These are phyloP conservation scores for Melanotaenia nigrans DNA, from an alignment of 2,797 vertebrate genomes.

Conservation along the genomic window DNA sequence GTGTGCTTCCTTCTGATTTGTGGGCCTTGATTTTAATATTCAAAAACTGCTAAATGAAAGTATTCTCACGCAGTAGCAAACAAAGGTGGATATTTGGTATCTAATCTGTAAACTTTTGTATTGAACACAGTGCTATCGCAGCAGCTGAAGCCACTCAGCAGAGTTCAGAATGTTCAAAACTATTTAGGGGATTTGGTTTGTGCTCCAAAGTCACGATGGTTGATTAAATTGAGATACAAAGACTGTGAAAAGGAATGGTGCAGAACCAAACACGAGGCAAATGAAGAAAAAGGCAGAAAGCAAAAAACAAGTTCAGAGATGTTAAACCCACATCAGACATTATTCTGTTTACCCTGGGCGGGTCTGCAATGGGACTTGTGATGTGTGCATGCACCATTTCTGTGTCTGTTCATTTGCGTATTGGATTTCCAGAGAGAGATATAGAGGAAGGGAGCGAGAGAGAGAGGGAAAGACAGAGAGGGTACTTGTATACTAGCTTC, in stretches of 20 bases:
- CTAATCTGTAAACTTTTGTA: neutral
- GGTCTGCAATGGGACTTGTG: conserved; percentile 24
- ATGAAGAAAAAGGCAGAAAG: conserved; percentile 2
- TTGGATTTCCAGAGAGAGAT: conserved; percentile 20
- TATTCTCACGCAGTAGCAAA: neutral
- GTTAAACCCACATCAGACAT: conserved; percentile 62
- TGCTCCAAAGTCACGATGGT: no score
- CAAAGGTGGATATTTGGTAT: neutral
- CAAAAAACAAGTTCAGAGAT: conserved; percentile 57
- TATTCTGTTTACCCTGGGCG: conserved; percentile 56
- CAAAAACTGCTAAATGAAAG: neutral
- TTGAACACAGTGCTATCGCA: neutral
- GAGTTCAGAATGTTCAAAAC: neutral
- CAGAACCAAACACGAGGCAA: neutral
- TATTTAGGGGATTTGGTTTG: neutral
- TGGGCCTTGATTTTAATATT: no score
- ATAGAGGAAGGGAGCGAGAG: no score
- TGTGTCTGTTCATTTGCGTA: conserved; percentile 33
- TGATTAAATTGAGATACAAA: no score
- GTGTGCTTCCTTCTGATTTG: no score
- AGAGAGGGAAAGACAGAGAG: neutral
- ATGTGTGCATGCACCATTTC: conserved; percentile 37
- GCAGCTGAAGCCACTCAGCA: no score
- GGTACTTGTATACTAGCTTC: conserved; percentile 39
- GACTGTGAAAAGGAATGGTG: neutral